A percentile compares a stretch with the other conserved stretches of the same genome.
These are phyloP conservation scores for Lithosia quadra DNA, from an alignment of 2,888 invertebrate genomes.

Conservation along the genomic window DNA sequence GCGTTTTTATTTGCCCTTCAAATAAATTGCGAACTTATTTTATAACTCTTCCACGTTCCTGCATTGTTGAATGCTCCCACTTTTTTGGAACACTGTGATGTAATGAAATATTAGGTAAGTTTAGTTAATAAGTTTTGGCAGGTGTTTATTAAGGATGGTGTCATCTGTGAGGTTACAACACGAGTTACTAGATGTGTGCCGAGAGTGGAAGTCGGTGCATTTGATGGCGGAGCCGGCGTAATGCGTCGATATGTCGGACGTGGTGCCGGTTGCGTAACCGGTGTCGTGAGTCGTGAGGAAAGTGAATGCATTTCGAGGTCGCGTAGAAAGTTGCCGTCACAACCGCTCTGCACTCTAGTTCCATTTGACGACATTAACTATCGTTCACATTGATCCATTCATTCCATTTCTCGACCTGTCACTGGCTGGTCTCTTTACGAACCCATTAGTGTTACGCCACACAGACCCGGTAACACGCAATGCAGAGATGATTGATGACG, in stretches of 20 bases:
- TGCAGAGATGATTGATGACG: slow-evolving; percentile 55
- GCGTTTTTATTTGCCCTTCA: slow-evolving; percentile 84
- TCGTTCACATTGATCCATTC: slow-evolving; percentile 55
- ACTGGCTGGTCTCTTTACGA: slow-evolving; percentile 33
- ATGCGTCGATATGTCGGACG: slow-evolving; percentile 78
- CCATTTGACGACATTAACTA: slow-evolving; percentile 51
- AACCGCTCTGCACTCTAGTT: slow-evolving; percentile 62
- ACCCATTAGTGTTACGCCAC: slow-evolving; percentile 47
- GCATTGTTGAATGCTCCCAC: slow-evolving; percentile 46
- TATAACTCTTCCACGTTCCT: slow-evolving; percentile 68
- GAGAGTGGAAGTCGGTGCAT: slow-evolving; percentile 52
- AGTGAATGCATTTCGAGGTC: slow-evolving; percentile 87
- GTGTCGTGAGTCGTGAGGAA: slow-evolving; percentile 81
- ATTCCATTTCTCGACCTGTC: slow-evolving; percentile 41
- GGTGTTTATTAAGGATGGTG: slow-evolving; percentile 50
- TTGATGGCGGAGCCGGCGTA: slow-evolving; percentile 54
- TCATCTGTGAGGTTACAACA: slow-evolving; percentile 57
- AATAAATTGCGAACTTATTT: slow-evolving; percentile 81
- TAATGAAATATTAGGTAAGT: slow-evolving; percentile 53
- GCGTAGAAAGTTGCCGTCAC: slow-evolving; percentile 83
- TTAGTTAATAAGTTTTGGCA: slow-evolving; percentile 40
- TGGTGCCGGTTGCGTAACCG: slow-evolving; percentile 82
- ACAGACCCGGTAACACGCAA: slow-evolving; percentile 59
- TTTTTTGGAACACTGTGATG: slow-evolving; percentile 62
- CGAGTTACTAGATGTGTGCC: slow-evolving; percentile 54